Evolutionary conservation across 2,888 invertebrate species (phyloP).

Genomic region (Drosophila glabriapex): DNA sequence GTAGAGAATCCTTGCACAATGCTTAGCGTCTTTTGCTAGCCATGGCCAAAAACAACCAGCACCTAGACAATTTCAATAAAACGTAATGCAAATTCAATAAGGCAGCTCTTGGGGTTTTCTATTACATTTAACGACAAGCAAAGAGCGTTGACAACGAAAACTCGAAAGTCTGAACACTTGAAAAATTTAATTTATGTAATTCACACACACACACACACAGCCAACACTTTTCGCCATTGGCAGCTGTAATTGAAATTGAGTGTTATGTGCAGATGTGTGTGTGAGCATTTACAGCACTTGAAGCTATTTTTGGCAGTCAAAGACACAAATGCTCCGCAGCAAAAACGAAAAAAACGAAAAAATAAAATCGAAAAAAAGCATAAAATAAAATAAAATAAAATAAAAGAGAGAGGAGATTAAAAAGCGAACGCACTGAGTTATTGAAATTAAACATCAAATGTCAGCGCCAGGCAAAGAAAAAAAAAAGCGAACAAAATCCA

Average conservation of each 20-base stretch:
- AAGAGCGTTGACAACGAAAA: conserved; percentile 42
- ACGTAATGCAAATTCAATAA: conserved; percentile 28
- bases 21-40: background rate
- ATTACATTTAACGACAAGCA: conserved; percentile 12
- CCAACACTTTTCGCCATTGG: conserved; percentile 73
- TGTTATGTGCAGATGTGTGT: conserved; percentile 11
- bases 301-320: conserved; percentile 71
- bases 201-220: conserved; percentile 30
- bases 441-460: conserved; percentile 83
- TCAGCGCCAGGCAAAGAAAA: conserved; percentile 61
- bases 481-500: conserved; percentile 8
- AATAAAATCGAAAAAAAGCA: conserved; percentile 14
- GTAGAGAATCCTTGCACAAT: background rate
- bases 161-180: conserved; percentile 33
- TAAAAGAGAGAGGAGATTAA: conserved; percentile 40
- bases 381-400: background rate
- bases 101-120: conserved; percentile 4
- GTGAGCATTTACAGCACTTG: conserved; percentile 52
- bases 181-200: conserved; percentile 67
- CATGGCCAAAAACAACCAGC: background rate
- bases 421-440: conserved; percentile 71
- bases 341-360: background rate
- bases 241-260: conserved; percentile 73
- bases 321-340: conserved; percentile 53
- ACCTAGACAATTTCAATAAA: conserved; percentile 23